Conservation (phyloP, 1,140 invertebrate species). For the Oreohelix idahoensis region DNA sequence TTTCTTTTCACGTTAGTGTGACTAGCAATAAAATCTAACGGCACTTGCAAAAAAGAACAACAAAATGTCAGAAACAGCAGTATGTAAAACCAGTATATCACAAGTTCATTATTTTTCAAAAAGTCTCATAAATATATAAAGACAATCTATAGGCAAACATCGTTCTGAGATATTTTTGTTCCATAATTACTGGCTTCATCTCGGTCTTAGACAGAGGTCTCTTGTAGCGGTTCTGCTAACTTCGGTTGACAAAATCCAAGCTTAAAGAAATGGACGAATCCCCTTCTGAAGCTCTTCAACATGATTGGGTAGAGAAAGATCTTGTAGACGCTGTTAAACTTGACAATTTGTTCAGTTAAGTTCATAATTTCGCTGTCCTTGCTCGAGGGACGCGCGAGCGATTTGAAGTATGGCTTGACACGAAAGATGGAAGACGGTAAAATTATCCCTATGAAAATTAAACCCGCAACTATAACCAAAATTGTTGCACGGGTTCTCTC, state of each 20-base stretch:
- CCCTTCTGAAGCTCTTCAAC: slow-evolving; percentile 7
- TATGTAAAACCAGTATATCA: not conserved
- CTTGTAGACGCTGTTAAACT: slow-evolving; percentile 35
- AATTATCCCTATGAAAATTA: slow-evolving; percentile 11
- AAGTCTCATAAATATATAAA: not conserved
- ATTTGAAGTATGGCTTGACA: not conserved
- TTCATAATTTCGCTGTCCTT: slow-evolving; percentile 12
- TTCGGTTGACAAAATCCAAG: not conserved
- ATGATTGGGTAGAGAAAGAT: slow-evolving; percentile 25
- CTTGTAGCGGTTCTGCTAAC: not conserved
- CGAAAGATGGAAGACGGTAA: slow-evolving; percentile 27
- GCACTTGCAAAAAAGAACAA: not conserved
- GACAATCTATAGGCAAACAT: no score
- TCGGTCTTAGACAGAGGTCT: slow-evolving; percentile 12
- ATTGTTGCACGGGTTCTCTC: slow-evolving; percentile 17
- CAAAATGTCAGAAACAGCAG: not conserved
- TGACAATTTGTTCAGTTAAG: slow-evolving; percentile 12
- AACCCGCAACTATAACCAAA: slow-evolving; percentile 10
- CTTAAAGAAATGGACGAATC: slow-evolving; percentile 11
- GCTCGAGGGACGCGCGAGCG: not conserved
- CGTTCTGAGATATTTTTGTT: no score
- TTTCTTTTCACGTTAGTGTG: no score
- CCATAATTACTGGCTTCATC: not conserved
- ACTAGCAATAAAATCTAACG: no score
- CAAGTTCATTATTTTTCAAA: not conserved